Percentiles rank a stretch among this genome's conserved stretches.
phyloP scores from a whole-genome alignment of 2,113 vertebrate species.

The Bufo bufo region DNA sequence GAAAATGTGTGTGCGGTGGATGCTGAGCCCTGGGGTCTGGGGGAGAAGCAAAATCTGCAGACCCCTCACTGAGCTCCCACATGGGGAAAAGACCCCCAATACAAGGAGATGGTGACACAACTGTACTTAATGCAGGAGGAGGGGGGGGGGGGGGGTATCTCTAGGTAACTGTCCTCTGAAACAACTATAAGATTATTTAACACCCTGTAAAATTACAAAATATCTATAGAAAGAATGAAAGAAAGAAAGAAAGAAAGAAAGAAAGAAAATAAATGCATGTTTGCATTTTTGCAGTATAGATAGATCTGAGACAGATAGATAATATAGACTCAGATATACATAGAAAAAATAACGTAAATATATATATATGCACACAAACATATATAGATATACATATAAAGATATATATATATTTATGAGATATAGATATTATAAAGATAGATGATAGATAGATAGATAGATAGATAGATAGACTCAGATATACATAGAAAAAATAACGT shows the following conservation, averaged over 20 bases:
- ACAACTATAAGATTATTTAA: not conserved
- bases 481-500: no score
- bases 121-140: no score
- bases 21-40: constrained; percentile 69
- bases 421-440: not conserved
- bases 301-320: no score
- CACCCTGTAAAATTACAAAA: not conserved
- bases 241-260: no score
- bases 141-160: not conserved
- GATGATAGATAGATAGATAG: not conserved
- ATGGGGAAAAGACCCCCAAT: not conserved
- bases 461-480: no score
- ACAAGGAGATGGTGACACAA: not conserved
- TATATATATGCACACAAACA: no score
- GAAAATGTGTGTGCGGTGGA: constrained; percentile 83
- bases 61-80: constrained; percentile 4
- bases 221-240: not conserved
- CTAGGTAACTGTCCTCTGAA: not conserved
- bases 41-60: not conserved
- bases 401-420: no score
- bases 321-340: no score
- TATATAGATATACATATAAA: no score
- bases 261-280: not conserved
- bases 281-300: no score
- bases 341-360: no score